Conservation (phyloP, 2,888 invertebrate genomes). For the Abrostola tripartita region DNA sequence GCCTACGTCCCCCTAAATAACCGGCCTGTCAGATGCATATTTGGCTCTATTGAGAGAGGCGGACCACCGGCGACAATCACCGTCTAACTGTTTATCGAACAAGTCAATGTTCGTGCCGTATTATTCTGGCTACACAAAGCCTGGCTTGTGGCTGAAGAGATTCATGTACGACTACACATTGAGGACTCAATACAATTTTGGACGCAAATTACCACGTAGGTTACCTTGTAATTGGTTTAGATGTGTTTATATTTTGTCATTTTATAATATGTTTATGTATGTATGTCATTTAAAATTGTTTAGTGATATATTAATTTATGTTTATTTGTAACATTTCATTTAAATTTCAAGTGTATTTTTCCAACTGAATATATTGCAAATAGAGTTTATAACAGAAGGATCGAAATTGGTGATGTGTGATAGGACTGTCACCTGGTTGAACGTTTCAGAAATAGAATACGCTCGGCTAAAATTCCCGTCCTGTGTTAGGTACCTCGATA, state of each 20-base stretch:
- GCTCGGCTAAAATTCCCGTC: not conserved
- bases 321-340: no score
- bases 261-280: no score
- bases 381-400: not conserved
- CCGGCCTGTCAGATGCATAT: constrained; percentile 23
- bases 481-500: not conserved
- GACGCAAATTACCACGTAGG: not conserved
- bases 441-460: not conserved
- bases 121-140: not conserved
- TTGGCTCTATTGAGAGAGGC: constrained; percentile 2
- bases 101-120: not conserved
- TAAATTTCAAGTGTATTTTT: no score
- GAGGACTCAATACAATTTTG: not conserved
- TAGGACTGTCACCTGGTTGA: not conserved
- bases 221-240: not conserved
- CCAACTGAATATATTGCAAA: not conserved
- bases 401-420: not conserved
- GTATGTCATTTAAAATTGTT: no score
- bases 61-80: constrained; percentile 2
- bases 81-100: not conserved
- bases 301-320: no score
- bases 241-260: no score
- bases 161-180: not conserved
- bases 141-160: not conserved
- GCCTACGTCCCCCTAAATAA: constrained; percentile 32